Evolutionary conservation across 2,888 invertebrate species (phyloP).

Genomic region (Neocrepidodera transversa): DNA sequence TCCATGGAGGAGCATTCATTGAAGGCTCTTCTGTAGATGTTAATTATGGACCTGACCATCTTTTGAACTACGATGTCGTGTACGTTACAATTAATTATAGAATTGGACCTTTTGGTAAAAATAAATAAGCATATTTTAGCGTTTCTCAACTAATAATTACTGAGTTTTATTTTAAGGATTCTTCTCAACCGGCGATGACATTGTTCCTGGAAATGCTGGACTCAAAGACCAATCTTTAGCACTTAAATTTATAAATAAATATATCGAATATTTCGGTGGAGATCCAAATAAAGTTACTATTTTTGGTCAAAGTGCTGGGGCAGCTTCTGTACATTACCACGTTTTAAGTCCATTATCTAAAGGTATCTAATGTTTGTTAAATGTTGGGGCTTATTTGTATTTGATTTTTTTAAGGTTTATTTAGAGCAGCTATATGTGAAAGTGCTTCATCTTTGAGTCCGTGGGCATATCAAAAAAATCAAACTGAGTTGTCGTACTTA

Average conservation of each 20-base stretch:
- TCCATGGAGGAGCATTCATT: slow-evolving; percentile 59
- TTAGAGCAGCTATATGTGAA: slow-evolving; percentile 53
- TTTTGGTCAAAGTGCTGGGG: slow-evolving; percentile 53
- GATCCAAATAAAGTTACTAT: slow-evolving; percentile 50
- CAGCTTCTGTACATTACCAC: slow-evolving; percentile 49
- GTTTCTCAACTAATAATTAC: too few species aligned
- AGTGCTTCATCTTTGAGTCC: slow-evolving; percentile 54
- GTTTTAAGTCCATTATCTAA: slow-evolving; percentile 38
- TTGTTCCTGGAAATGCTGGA: slow-evolving; percentile 51
- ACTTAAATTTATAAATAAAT: slow-evolving; percentile 48
- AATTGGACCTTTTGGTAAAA: slow-evolving; percentile 70
- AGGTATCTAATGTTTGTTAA: slow-evolving; percentile 27
- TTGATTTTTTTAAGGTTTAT: slow-evolving; percentile 42
- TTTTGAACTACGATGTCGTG: slow-evolving; percentile 71
- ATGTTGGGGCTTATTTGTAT: neutral
- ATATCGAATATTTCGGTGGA: slow-evolving; percentile 51
- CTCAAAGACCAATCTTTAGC: slow-evolving; percentile 51
- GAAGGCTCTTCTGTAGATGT: slow-evolving; percentile 49
- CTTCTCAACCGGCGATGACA: slow-evolving; percentile 49
- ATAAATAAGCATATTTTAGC: too few species aligned
- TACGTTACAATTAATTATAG: slow-evolving; percentile 75
- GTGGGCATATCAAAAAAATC: slow-evolving; percentile 53
- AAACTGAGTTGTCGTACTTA: slow-evolving; percentile 45
- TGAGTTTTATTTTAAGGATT: slow-evolving; percentile 53
- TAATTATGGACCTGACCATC: slow-evolving; percentile 47